Conservation (phyloP, 2,797 vertebrate genomes). For the Limosa lapponica region DNA sequence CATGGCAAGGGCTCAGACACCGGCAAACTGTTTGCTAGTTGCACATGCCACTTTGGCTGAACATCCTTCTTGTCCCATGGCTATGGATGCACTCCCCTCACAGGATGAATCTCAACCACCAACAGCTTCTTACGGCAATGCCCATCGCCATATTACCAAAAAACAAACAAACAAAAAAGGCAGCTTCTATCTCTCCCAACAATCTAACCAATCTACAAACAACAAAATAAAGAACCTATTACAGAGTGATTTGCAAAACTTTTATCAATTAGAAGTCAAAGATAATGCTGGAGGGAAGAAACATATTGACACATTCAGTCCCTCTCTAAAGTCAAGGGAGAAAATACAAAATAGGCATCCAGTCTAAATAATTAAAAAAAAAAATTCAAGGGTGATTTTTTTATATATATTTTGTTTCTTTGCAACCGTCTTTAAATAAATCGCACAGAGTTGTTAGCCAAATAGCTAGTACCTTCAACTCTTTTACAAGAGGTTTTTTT, state of each 20-base stretch:
- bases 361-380: neutral
- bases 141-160: neutral
- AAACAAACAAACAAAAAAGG: neutral
- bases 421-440: neutral
- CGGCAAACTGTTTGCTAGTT: neutral
- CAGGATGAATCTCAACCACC: neutral
- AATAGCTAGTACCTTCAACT: neutral
- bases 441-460: neutral
- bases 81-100: neutral
- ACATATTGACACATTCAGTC: rapidly evolving
- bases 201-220: neutral
- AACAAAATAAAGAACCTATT: neutral
- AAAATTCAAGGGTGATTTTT: neutral
- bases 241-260: neutral
- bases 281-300: neutral
- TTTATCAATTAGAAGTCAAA: neutral
- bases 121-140: neutral
- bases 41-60: neutral
- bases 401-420: neutral
- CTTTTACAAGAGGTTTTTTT: neutral
- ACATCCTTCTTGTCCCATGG: neutral
- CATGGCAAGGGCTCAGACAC: neutral
- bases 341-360: neutral
- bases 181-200: neutral
- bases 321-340: neutral